Conservation (phyloP, 2,888 invertebrate genomes). For the Buathra laborator region DNA sequence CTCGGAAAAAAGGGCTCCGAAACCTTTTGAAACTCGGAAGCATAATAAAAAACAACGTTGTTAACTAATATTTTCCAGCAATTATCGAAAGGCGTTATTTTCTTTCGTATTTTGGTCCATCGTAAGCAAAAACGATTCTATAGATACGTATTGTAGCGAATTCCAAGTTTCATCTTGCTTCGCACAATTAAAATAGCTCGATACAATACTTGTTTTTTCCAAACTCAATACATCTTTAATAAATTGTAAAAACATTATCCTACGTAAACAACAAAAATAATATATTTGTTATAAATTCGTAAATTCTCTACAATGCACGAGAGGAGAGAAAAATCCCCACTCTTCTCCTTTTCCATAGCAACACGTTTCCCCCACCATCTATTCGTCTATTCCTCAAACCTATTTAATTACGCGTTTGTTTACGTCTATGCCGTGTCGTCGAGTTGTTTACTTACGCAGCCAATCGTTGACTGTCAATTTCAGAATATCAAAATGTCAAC, state of each 20-base stretch:
- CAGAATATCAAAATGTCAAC: neutral
- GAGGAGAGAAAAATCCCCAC: neutral
- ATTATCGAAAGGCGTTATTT: too few relatives aligned
- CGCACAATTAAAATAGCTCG: too few relatives aligned
- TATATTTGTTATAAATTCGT: neutral
- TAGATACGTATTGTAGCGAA: neutral
- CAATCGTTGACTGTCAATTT: neutral
- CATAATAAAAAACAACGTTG: neutral
- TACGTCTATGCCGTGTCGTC: neutral
- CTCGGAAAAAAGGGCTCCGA: neutral
- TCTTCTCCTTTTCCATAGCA: neutral
- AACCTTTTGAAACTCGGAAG: neutral
- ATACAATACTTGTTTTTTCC: neutral
- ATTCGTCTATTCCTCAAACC: neutral
- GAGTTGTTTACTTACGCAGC: neutral
- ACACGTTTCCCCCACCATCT: neutral
- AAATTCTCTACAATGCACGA: neutral
- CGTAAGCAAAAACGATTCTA: neutral
- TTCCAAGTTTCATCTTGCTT: neutral
- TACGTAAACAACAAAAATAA: neutral
- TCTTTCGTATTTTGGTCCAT: neutral
- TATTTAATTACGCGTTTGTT: constrained; percentile 3
- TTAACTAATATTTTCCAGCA: neutral
- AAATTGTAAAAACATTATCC: neutral
- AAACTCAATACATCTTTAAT: neutral